Percentiles rank a stretch among this genome's conserved stretches.
These are phyloP conservation scores for Florisuga fusca DNA, from an alignment of 2,797 vertebrate genomes.

Conservation along the genomic window DNA sequence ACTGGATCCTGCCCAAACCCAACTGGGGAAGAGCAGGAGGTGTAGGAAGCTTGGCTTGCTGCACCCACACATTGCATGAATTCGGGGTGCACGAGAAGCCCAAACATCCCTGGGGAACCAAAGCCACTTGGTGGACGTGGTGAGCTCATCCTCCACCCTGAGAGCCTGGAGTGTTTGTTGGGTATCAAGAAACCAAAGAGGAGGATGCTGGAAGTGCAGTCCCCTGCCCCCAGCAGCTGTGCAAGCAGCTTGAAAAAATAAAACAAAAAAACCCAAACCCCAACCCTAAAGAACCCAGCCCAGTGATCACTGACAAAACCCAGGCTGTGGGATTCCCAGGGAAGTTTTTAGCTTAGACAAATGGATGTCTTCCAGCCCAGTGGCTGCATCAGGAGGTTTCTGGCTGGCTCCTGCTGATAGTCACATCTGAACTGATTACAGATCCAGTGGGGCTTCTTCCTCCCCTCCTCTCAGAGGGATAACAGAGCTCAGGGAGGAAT, in stretches of 20 bases:
- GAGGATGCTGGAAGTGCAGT: neutral
- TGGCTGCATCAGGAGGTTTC: neutral
- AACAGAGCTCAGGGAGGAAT: neutral
- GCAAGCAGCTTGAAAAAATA: neutral
- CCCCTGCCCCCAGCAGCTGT: neutral
- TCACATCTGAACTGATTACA: slow-evolving; percentile 4
- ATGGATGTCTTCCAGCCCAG: neutral
- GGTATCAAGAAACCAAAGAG: neutral
- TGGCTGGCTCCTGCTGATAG: slow-evolving; percentile 6
- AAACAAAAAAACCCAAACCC: no score
- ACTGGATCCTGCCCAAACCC: neutral
- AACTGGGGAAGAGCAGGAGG: neutral
- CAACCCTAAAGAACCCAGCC: no score
- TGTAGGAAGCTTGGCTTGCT: neutral
- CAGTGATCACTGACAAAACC: neutral
- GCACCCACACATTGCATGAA: neutral
- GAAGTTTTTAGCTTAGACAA: neutral
- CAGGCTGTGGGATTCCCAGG: neutral
- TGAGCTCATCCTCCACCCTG: neutral
- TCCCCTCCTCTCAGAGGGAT: neutral
- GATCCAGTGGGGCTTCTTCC: slow-evolving; percentile 32
- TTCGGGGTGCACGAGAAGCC: fast-evolving
- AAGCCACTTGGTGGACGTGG: fast-evolving
- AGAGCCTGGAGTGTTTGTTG: neutral
- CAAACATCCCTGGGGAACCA: fast-evolving